Evolutionary conservation across 1,140 invertebrate species (phyloP), one percentile per base, ranked within the genome.

Genomic region (Caenorhabditis remanei): DNA sequence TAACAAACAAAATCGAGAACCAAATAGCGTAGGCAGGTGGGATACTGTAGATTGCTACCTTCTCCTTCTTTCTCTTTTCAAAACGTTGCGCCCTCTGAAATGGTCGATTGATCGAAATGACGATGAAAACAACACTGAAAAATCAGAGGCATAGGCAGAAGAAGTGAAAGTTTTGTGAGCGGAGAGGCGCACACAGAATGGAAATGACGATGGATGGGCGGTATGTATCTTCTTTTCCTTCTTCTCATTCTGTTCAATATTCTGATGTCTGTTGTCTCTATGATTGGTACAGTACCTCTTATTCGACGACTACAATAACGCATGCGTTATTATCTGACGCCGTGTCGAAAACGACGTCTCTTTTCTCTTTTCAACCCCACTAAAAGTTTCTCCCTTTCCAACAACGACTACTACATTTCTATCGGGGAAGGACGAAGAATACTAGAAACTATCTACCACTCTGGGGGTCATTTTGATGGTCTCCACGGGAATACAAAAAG

Each of bases 41-140:
- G 56, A 63, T 32, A 63, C 61, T 40, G 61, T 63, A 63, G 56
- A 21, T 4, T 32, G 61, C 24, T 32, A 63, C 61, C 21, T 21
- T 63, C 61, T 32, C 24, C 32, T 24, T 63, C 9, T 32, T 21
- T 58, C 19, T 21, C 11, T 58, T 21, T 58, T n/a, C 13, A 53
- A 53, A 53, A 14, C 50, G 50, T 53, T 53, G 16, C 56, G 16
- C 56, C n/a, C 56, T 58, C 56, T 58, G 56, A 32, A 63, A 63
- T 63, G 19, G 56, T 58, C 56, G 56, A 58, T 58, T 58, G 50
- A 53, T 53, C 50, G 56, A 32, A 63, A 63, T 63, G 19, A 63
- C 61, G n/a, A 63, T 21, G n/a, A 63, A 63, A 63, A 63, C 61
- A 63, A 63, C 61, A 63, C 61, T 63, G 61, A 63, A 63, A 63